phyloP scores from a whole-genome alignment of 2,888 invertebrate genomes.

The Venusia cambrica region DNA sequence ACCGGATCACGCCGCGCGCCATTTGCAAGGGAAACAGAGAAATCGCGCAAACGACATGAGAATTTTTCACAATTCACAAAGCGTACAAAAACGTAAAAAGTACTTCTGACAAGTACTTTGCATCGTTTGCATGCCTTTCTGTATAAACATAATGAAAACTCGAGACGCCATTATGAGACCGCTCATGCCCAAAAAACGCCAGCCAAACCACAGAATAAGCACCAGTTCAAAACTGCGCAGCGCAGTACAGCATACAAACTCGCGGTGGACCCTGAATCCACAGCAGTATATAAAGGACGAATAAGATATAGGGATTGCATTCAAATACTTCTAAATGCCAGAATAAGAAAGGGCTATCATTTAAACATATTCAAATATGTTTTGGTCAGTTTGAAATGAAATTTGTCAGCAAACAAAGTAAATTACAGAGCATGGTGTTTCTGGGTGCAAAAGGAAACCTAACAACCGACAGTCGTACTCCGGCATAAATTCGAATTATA shows the following conservation, averaged over 20 bases:
- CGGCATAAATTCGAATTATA: too few species aligned
- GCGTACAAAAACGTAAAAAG: constrained; percentile 1
- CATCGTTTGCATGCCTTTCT: constrained; percentile 12
- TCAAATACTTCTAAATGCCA: constrained; percentile 19
- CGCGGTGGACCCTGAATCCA: constrained; percentile 7
- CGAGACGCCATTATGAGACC: constrained; percentile 17
- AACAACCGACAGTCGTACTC: too few species aligned
- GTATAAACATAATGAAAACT: constrained; percentile 19
- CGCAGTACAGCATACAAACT: constrained; percentile 7
- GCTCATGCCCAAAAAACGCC: constrained; percentile 10
- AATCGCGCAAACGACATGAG: too few species aligned
- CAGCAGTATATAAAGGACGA: constrained; percentile 15
- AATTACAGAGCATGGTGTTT: too few species aligned
- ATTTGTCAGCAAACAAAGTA: too few species aligned
- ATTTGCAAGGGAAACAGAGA: too few species aligned
- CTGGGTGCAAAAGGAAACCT: too few species aligned
- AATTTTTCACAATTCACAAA: constrained; percentile 1
- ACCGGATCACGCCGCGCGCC: too few species aligned
- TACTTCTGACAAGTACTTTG: too few species aligned
- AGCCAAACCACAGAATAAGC: constrained; percentile 3
- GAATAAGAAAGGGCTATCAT: constrained; percentile 31
- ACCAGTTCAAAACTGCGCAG: constrained; percentile 17
- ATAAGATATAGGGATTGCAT: constrained; percentile 18
- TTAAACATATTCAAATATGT: too few species aligned
- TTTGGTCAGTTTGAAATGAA: too few species aligned